Evolutionary conservation across 2,888 invertebrate species (phyloP).

Genomic region (Diarsia mendica): DNA sequence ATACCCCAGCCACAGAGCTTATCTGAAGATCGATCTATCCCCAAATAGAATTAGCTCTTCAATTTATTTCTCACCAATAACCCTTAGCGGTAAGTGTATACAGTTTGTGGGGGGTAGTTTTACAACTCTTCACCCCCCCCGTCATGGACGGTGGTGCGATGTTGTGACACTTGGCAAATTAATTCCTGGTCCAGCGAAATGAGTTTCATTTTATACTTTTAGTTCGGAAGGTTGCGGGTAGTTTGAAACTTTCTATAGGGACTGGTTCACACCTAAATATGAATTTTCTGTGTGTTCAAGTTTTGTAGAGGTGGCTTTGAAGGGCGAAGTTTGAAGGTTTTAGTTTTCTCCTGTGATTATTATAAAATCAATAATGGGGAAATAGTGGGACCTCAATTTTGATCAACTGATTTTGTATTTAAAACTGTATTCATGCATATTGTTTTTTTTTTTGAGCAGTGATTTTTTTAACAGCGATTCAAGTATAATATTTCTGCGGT

Average conservation of each 20-base stretch:
- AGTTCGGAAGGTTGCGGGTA: conserved; percentile 35
- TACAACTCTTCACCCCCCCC: conserved; percentile 27
- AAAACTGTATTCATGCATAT: no score
- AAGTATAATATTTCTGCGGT: no score
- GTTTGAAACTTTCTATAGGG: conserved; percentile 35
- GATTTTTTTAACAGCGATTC: no score
- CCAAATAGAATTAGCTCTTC: conserved; percentile 44
- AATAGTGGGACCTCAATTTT: not conserved
- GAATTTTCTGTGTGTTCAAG: conserved; percentile 20
- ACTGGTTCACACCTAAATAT: conserved; percentile 26
- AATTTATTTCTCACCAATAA: conserved; percentile 52
- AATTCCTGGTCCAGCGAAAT: conserved; percentile 55
- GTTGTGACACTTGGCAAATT: conserved; percentile 65
- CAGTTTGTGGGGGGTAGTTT: conserved; percentile 41
- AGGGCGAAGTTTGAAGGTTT: not conserved
- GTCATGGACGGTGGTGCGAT: conserved; percentile 12
- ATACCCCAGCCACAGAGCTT: conserved; percentile 35
- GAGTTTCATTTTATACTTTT: conserved; percentile 52
- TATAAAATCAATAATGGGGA: not conserved
- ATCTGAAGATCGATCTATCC: conserved; percentile 45
- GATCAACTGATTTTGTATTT: not conserved
- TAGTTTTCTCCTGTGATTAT: not conserved
- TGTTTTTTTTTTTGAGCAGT: no score
- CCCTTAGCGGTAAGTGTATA: conserved; percentile 23
- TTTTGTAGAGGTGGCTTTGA: conserved; percentile 9